phyloP scores from a whole-genome alignment of 30 jellyfish, hydroid and myxozoan genomes.

The Aurelia aurita complex sp. Pacific region DNA sequence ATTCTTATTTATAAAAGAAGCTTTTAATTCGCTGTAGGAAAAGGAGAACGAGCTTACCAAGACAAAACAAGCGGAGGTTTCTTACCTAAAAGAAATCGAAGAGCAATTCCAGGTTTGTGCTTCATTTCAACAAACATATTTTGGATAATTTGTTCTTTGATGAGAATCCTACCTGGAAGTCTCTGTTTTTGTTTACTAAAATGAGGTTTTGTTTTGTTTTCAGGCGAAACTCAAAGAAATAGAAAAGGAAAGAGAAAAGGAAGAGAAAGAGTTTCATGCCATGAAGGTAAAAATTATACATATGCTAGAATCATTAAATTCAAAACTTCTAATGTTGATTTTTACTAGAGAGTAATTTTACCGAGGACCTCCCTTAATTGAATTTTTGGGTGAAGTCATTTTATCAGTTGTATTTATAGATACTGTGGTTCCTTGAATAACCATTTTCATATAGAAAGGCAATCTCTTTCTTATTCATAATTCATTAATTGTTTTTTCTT shows the following conservation, averaged over 20 bases:
- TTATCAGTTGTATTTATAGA: too few relatives aligned
- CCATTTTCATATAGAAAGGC: too few relatives aligned
- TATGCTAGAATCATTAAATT: too few relatives aligned
- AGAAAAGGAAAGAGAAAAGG: conserved; percentile 9
- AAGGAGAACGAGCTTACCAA: conserved; percentile 15
- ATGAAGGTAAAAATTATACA: conserved; percentile 7
- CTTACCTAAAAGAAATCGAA: conserved; percentile 16
- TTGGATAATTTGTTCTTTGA: too few relatives aligned
- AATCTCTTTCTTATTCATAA: background rate
- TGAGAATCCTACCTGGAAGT: too few relatives aligned
- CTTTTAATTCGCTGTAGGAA: background rate
- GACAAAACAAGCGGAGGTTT: background rate
- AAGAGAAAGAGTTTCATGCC: conserved; percentile 14
- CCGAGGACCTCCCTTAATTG: too few relatives aligned
- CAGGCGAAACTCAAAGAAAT: conserved; percentile 47
- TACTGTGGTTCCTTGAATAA: too few relatives aligned
- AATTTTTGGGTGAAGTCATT: too few relatives aligned
- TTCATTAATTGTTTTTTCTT: background rate
- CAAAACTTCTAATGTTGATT: too few relatives aligned
- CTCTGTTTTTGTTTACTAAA: too few relatives aligned
- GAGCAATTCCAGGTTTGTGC: conserved; percentile 12
- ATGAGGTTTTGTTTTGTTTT: background rate
- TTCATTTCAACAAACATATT: too few relatives aligned
- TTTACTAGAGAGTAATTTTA: background rate
- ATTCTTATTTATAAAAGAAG: too few relatives aligned